These are phyloP conservation scores for Rhincodon typus DNA, from an alignment of 2,797 vertebrate genomes.

Conservation along the genomic window DNA sequence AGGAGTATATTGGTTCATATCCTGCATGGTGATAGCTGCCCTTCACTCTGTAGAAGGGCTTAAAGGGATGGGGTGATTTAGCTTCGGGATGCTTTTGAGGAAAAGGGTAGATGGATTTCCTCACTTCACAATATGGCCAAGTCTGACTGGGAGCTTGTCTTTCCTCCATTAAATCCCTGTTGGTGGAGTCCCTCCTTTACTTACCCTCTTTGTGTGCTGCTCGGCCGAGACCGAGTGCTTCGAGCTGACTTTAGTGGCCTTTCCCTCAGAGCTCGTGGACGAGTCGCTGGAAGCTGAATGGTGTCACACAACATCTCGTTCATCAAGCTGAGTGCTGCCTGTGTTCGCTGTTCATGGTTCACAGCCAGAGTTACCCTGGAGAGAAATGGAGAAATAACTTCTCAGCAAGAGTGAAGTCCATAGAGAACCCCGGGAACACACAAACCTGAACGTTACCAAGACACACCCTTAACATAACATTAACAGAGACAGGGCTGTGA, in stretches of 20 bases:
- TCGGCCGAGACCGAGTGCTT: background rate
- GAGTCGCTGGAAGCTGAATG: constrained; percentile 41
- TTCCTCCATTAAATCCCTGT: background rate
- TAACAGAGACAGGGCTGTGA: background rate
- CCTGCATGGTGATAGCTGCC: too few species aligned
- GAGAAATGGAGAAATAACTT: constrained; percentile 40
- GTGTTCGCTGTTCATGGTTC: constrained; percentile 65
- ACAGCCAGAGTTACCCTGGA: constrained; percentile 64
- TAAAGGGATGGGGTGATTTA: too few species aligned
- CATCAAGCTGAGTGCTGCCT: constrained; percentile 70
- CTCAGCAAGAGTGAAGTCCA: too few species aligned
- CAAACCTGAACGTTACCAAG: background rate
- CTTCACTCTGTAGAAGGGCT: too few species aligned
- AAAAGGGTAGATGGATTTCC: too few species aligned
- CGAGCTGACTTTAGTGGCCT: constrained; percentile 38
- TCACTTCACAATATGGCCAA: too few species aligned
- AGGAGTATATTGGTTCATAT: too few species aligned
- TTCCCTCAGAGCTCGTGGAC: constrained; percentile 23
- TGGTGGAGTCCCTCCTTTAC: background rate
- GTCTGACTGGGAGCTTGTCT: too few species aligned
- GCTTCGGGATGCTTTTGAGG: too few species aligned
- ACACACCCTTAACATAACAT: background rate
- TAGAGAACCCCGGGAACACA: background rate
- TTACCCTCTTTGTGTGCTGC: constrained; percentile 49
- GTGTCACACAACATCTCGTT: constrained; percentile 60